A percentile compares a stretch with the other conserved stretches of the same genome.
Evolutionary conservation across 2,888 invertebrate genomes (phyloP).

Genomic region (Drosophila hawaiiensis): DNA sequence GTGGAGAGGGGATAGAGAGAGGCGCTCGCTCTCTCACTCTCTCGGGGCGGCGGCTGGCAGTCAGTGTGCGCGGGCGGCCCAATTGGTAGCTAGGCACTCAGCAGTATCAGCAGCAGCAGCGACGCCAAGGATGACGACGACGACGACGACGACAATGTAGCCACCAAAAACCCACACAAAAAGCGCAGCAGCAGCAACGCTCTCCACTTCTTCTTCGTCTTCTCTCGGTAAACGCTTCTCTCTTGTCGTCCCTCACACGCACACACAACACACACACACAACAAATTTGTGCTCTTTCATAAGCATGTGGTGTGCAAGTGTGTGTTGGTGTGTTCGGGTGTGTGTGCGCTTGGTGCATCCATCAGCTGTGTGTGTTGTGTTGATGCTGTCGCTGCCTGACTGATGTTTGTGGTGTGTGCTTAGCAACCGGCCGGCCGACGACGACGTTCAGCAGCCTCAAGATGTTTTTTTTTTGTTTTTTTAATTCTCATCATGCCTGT

Average conservation of each 20-base stretch:
- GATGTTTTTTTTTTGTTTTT: not conserved
- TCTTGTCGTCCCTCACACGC: not conserved
- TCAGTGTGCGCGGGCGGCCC: constrained; percentile 57
- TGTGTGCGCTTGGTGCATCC: constrained; percentile 50
- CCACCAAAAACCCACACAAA: constrained; percentile 27
- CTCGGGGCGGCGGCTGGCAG: constrained; percentile 34
- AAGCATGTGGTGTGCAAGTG: constrained; percentile 11
- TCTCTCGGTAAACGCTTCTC: constrained; percentile 1
- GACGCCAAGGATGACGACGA: constrained; percentile 28
- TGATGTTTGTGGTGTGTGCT: constrained; percentile 58
- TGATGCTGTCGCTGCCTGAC: constrained; percentile 62
- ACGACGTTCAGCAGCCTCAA: constrained; percentile 52
- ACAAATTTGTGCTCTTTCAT: constrained; percentile 36
- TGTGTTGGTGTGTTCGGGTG: constrained; percentile 22
- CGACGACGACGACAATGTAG: constrained; percentile 27
- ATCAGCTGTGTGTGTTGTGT: constrained; percentile 15
- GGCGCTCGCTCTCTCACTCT: not conserved
- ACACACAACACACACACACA: constrained; percentile 21
- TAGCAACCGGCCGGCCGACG: constrained; percentile 68
- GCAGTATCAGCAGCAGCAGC: constrained; percentile 62
- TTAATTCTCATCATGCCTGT: constrained; percentile 48
- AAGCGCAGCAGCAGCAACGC: constrained; percentile 17
- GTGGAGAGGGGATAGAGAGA: constrained; percentile 1
- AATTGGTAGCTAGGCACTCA: constrained; percentile 74
- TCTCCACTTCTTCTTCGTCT: constrained; percentile 23